These are phyloP conservation scores for Ormyrus thymus DNA, from an alignment of 2,888 invertebrate species.

Conservation along the genomic window DNA sequence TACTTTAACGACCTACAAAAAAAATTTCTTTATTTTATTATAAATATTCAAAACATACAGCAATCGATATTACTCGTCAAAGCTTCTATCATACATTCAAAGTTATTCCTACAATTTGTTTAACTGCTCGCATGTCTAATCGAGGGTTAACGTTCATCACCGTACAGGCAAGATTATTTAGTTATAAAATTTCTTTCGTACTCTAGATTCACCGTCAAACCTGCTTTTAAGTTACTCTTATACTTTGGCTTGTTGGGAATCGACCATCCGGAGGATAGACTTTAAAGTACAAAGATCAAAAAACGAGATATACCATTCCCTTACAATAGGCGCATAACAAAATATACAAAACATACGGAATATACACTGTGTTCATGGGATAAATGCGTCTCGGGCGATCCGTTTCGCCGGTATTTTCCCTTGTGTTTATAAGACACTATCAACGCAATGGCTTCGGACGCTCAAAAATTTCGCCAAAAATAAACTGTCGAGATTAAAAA, in stretches of 20 bases:
- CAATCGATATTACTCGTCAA: constrained; percentile 22
- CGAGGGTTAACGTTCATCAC: constrained; percentile 47
- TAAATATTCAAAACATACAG: constrained; percentile 30
- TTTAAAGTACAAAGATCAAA: constrained; percentile 49
- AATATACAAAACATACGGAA: constrained; percentile 66
- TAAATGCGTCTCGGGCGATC: constrained; percentile 59
- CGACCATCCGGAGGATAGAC: constrained; percentile 36
- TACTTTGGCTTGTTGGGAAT: constrained; percentile 41
- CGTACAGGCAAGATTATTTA: constrained; percentile 49
- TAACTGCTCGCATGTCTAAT: constrained; percentile 39
- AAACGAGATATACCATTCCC: constrained; percentile 52
- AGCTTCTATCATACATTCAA: constrained; percentile 24
- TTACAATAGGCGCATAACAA: constrained; percentile 60
- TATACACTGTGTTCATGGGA: constrained; percentile 60
- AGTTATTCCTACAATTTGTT: constrained; percentile 28
- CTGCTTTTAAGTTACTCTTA: constrained; percentile 35
- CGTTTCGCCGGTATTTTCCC: constrained; percentile 49
- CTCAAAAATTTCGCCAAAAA: constrained; percentile 23
- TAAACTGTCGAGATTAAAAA: neutral
- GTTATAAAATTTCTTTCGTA: constrained; percentile 36
- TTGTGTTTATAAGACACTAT: constrained; percentile 23
- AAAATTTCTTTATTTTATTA: constrained; percentile 11
- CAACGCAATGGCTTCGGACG: constrained; percentile 36
- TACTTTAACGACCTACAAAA: constrained; percentile 30
- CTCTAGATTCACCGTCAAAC: constrained; percentile 32